phyloP scores from a whole-genome alignment of 2,888 invertebrate species.

The Gastrophysa polygoni region DNA sequence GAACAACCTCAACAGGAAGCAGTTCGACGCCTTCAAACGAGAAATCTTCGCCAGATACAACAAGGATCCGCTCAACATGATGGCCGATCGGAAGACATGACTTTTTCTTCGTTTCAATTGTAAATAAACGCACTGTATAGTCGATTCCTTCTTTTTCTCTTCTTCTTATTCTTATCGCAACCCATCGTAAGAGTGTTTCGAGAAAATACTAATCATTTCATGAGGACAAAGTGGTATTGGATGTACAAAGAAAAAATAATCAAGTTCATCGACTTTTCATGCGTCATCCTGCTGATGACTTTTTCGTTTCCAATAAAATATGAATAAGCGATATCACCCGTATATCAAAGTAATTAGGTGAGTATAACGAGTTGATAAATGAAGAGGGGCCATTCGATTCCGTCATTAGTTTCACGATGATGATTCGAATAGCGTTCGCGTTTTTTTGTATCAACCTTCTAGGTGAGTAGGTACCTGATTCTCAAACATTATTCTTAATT shows the following conservation, averaged over 20 bases:
- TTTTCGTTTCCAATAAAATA: background rate
- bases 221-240: background rate
- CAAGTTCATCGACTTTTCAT: background rate
- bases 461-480: too few relatives aligned
- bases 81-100: conserved; percentile 31
- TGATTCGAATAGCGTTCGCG: background rate
- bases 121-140: background rate
- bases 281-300: background rate
- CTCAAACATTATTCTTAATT: too few relatives aligned
- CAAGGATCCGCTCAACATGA: conserved; percentile 68
- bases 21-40: conserved; percentile 82
- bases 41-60: conserved; percentile 81
- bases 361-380: background rate
- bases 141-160: too few relatives aligned
- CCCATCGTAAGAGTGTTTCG: too few relatives aligned
- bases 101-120: background rate
- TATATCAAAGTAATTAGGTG: too few relatives aligned
- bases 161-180: too few relatives aligned
- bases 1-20: conserved; percentile 79
- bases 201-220: too few relatives aligned
- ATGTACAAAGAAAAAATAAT: background rate
- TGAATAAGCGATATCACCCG: background rate
- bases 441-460: background rate
- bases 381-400: background rate
- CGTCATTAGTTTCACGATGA: background rate